Evolutionary conservation across 2,113 vertebrate species (phyloP).

Genomic region (Sigmodon hispidus): DNA sequence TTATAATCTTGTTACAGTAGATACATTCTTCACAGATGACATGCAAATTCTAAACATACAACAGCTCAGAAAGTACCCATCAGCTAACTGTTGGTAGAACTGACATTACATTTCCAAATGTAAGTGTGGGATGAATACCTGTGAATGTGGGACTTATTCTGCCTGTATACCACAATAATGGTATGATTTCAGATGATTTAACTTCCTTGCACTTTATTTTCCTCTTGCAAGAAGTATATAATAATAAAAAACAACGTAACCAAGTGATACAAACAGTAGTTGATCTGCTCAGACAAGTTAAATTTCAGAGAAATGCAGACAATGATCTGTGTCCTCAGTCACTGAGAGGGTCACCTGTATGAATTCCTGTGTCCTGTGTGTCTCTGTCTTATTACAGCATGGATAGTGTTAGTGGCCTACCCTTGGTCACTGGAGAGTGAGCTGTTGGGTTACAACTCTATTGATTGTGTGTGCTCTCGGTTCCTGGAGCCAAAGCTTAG

Average conservation of each 20-base stretch:
- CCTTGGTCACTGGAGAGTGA: neutral
- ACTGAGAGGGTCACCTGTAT: neutral
- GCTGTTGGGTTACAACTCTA: too few relatives aligned
- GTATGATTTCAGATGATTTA: neutral
- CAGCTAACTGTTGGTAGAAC: neutral
- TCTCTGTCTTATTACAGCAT: neutral
- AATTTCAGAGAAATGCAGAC: neutral
- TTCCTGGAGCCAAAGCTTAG: neutral
- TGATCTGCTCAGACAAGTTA: neutral
- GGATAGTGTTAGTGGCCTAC: fast-evolving
- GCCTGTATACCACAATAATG: neutral
- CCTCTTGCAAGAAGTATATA: neutral
- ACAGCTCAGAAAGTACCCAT: neutral
- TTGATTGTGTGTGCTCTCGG: neutral
- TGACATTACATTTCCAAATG: neutral
- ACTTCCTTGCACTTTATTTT: neutral
- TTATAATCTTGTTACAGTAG: neutral
- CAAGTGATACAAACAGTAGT: too few relatives aligned
- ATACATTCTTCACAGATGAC: neutral
- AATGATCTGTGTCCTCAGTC: neutral
- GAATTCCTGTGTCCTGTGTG: fast-evolving
- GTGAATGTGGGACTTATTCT: neutral
- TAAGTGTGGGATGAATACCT: neutral
- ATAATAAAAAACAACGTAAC: neutral
- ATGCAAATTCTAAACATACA: neutral